Conservation (phyloP, 2,888 invertebrate genomes). For the Drosophila austrosaltans region DNA sequence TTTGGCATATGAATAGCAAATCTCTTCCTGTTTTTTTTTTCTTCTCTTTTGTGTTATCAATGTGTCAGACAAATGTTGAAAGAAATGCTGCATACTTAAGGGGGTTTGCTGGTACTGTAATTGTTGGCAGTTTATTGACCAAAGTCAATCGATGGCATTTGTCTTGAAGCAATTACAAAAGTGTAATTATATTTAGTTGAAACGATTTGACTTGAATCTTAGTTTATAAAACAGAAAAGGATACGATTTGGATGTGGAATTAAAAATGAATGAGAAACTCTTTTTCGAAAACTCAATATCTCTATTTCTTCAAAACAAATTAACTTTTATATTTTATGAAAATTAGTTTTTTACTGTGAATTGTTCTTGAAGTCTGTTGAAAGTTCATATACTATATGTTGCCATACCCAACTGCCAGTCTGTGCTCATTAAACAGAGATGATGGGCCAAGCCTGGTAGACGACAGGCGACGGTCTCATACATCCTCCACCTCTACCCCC, state of each 20-base stretch:
- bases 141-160: not conserved
- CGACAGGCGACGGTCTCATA: conserved; percentile 24
- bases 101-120: not conserved
- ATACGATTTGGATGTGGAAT: too few species aligned
- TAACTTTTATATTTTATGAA: too few species aligned
- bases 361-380: not conserved
- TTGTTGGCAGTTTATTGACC: not conserved
- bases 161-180: not conserved
- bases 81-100: conserved; percentile 23
- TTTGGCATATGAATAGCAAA: conserved; percentile 32
- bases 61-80: conserved; percentile 20
- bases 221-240: too few species aligned
- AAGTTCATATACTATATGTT: not conserved
- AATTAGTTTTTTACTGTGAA: too few species aligned
- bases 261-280: too few species aligned
- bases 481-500: not conserved
- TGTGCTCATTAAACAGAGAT: conserved; percentile 53
- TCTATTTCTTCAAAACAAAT: too few species aligned
- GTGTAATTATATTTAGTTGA: not conserved
- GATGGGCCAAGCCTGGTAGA: conserved; percentile 40
- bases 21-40: not conserved
- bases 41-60: not conserved
- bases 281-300: too few species aligned
- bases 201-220: not conserved
- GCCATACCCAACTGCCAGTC: conserved; percentile 9